A percentile compares a stretch with the other conserved stretches of the same genome.
phyloP scores from a whole-genome alignment of 2,113 vertebrate genomes.

The Brachirus orientalis region DNA sequence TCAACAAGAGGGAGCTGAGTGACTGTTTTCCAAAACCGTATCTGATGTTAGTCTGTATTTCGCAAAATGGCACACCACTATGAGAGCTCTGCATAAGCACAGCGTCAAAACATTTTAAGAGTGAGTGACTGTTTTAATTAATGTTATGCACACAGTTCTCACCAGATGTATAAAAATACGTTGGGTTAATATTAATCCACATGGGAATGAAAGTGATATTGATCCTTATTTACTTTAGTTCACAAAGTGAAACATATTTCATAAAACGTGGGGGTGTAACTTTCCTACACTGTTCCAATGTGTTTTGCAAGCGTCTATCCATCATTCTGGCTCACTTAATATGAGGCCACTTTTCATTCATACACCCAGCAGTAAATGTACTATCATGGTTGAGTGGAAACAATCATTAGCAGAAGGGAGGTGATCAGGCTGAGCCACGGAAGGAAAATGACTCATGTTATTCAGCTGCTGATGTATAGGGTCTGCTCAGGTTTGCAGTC shows the following conservation, averaged over 20 bases:
- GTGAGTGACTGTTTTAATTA: not conserved
- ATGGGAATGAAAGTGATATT: not conserved
- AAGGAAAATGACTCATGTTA: not conserved
- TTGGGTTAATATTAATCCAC: not conserved
- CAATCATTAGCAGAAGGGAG: not conserved
- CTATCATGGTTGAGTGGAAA: constrained; percentile 15
- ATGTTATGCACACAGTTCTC: not conserved
- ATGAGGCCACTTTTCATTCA: not conserved
- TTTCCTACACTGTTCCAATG: not conserved
- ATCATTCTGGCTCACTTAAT: not conserved
- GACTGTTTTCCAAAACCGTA: no score
- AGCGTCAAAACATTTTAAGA: not conserved
- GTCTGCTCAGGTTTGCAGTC: not conserved
- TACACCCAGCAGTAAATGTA: constrained; percentile 1
- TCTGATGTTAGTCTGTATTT: no score
- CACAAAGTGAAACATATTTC: not conserved
- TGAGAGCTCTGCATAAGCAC: not conserved
- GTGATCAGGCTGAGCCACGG: constrained; percentile 4
- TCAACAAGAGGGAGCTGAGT: no score
- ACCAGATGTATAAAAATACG: not conserved
- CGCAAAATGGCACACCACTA: no score
- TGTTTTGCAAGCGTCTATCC: not conserved
- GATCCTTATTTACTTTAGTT: not conserved
- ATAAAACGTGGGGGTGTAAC: not conserved
- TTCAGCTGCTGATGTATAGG: not conserved